phyloP scores from a whole-genome alignment of 2,888 invertebrate genomes.

The Cataglyphis altisquamis region DNA sequence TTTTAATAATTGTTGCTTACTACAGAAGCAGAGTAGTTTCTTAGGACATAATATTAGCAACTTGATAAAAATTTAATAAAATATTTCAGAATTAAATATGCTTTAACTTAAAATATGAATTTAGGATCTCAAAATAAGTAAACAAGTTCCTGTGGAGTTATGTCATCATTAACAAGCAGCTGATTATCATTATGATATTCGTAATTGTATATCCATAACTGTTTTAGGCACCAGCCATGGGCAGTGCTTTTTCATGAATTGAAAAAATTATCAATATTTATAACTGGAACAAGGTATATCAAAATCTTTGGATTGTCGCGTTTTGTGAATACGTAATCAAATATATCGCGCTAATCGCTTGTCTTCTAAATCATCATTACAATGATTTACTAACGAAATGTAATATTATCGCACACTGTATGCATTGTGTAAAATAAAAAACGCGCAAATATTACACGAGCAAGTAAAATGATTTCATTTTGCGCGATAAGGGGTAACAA shows the following conservation, averaged over 20 bases:
- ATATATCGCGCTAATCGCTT: not conserved
- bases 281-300: slow-evolving; percentile 7
- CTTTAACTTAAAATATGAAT: not conserved
- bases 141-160: not conserved
- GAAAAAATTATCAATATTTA: slow-evolving; percentile 2
- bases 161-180: slow-evolving; percentile 24
- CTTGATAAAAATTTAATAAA: not conserved
- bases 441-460: slow-evolving; percentile 12
- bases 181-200: slow-evolving; percentile 17
- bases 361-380: not conserved
- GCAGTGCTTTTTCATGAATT: slow-evolving; percentile 33
- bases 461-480: slow-evolving; percentile 23
- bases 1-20: not conserved
- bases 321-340: not conserved
- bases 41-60: not conserved
- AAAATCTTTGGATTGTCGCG: slow-evolving; percentile 25
- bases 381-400: not conserved
- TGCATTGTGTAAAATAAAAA: slow-evolving; percentile 27
- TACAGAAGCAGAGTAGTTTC: not conserved
- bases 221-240: slow-evolving; percentile 37
- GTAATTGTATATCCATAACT: slow-evolving; percentile 11
- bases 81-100: not conserved
- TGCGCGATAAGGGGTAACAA: slow-evolving; percentile 30
- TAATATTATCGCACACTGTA: slow-evolving; percentile 5
- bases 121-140: not conserved